Evolutionary conservation across 2,888 invertebrate genomes (phyloP).

Genomic region (Archips xylosteana): DNA sequence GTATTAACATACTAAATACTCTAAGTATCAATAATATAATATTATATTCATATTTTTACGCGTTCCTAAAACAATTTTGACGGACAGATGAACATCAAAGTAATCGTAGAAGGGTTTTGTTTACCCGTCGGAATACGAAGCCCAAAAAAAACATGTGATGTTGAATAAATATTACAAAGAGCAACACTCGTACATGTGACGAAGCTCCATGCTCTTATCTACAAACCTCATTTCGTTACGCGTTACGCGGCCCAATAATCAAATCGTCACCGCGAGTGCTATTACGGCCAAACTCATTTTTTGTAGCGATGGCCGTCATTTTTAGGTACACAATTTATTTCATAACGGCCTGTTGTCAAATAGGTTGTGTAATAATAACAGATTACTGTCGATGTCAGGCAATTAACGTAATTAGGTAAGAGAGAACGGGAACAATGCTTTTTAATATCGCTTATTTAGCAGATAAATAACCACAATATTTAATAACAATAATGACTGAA

Average conservation of each 20-base stretch:
- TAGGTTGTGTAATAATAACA: neutral
- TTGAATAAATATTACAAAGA: neutral
- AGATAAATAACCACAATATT: conserved; percentile 14
- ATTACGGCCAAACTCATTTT: conserved; percentile 24
- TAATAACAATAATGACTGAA: conserved; percentile 1
- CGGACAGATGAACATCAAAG: neutral
- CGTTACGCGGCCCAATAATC: conserved; percentile 13
- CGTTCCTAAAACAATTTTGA: neutral
- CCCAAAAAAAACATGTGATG: neutral
- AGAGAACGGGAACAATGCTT: conserved; percentile 1
- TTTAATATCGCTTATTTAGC: neutral
- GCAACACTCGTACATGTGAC: neutral
- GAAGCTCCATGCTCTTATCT: neutral
- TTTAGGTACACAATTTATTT: neutral
- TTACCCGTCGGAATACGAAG: neutral
- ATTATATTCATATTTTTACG: neutral
- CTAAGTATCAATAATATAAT: no score
- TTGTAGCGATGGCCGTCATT: neutral
- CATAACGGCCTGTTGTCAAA: neutral
- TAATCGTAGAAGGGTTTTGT: neutral
- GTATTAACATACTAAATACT: no score
- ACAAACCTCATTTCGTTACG: conserved; percentile 16
- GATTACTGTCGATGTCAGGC: conserved; percentile 10
- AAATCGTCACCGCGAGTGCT: conserved; percentile 22
- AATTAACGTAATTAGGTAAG: conserved; percentile 3